Evolutionary conservation across 35 echinoderm and acorn worm genomes (phyloP).

Genomic region (Patiria miniata): DNA sequence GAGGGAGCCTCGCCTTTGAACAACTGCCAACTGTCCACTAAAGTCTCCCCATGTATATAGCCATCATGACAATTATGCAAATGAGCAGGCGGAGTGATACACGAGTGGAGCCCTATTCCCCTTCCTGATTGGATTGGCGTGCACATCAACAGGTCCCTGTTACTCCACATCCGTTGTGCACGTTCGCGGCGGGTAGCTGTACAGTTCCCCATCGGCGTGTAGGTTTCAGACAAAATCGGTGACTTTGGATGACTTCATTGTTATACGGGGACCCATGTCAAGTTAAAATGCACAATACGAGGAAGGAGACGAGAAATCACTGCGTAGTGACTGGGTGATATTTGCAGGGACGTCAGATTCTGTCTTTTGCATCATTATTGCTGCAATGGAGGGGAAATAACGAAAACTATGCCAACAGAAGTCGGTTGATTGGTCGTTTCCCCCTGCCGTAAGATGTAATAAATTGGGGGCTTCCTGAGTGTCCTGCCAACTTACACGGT

Average conservation of each 20-base stretch:
- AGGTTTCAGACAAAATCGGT: not conserved
- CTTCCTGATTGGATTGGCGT: constrained; percentile 19
- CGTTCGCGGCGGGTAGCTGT: not conserved
- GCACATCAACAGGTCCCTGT: constrained; percentile 2
- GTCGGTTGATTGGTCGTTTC: constrained; percentile 22
- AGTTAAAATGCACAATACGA: no score
- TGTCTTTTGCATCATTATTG: not conserved
- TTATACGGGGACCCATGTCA: no score
- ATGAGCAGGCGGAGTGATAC: constrained; percentile 17
- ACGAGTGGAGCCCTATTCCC: constrained; percentile 7
- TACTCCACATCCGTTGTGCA: not conserved
- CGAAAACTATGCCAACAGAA: constrained; percentile 19
- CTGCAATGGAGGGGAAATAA: constrained; percentile 5
- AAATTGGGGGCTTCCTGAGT: constrained; percentile 22
- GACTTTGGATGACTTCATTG: not conserved
- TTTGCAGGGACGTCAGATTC: not conserved
- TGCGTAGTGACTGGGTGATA: not conserved
- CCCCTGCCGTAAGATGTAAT: constrained; percentile 8
- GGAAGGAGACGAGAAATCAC: not conserved
- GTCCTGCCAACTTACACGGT: not conserved
- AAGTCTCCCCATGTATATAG: not conserved
- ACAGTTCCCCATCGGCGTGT: no score
- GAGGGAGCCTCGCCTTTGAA: constrained; percentile 23
- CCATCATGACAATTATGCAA: not conserved
- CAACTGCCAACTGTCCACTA: not conserved